Evolutionary conservation across 2,888 invertebrate species (phyloP), one percentile per base, ranked within the genome.

Genomic region (Teleogryllus oceanicus): DNA sequence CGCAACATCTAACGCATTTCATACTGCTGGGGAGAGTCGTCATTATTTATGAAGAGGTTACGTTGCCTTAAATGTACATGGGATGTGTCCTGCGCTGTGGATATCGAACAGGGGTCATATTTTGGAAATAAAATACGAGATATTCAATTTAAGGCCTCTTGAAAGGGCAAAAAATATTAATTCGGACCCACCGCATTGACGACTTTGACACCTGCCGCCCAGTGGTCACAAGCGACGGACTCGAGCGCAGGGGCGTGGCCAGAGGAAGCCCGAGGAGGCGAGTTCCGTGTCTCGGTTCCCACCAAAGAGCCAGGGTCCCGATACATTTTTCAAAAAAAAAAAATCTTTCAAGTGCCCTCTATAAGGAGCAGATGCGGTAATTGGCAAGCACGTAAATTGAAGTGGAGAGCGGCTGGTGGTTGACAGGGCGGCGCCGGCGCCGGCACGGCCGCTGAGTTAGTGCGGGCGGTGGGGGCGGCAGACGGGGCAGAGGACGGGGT

Each of bases 91-190:
- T 4, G 11, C 62, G n/a, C n/a, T n/a, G 16, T 62, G 62, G 62
- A 62, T n/a, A 62, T 62, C 62, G 62, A 62, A 8, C 8, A 62
- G 10, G 62, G 16, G 62, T 62, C 62, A 62, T 62, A 62, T 62
- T 62, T 62, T 62, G 62, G 62, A 62, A 62, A 62, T 62, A 62
- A 62, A 62, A 62, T 62, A 62, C 62, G n/a, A n/a, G 62, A n/a
- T 62, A 18, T 62, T 13, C 62, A 62, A 62, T 62, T 62, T 62
- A 62, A n/a, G n/a, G 16, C 62, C 62, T 62, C 62, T 62, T n/a
- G 62, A 62, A 62, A 62, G 62, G n/a, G 16, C 62, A 62, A 62
- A 62, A 62, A 62, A 62, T 62, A 62, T 62, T 62, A 62, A 62
- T 62, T 62, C 62, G 62, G 62, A 5, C 62, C 62, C n/a, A n/a